Conservation (phyloP, 2,113 vertebrate genomes). For the Oceanites oceanicus region DNA sequence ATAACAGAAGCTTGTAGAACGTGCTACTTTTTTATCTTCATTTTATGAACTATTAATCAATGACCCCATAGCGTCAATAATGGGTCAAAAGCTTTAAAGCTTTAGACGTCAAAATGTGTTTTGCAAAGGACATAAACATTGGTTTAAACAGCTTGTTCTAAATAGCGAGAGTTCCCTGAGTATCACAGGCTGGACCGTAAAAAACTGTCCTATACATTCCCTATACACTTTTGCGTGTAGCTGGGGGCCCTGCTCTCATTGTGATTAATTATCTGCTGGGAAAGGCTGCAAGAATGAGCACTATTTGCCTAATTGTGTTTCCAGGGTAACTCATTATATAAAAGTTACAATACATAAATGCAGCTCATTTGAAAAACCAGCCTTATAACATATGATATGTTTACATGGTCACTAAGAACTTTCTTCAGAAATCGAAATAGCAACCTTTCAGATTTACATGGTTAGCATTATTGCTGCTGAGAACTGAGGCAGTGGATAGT, state of each 20-base stretch:
- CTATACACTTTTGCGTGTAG: not conserved
- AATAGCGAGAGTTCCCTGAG: not conserved
- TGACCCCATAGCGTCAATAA: not conserved
- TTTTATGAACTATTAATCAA: not conserved
- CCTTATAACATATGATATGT: not conserved
- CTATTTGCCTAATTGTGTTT: conserved; percentile 52
- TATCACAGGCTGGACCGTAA: not conserved
- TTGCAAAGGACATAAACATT: not conserved
- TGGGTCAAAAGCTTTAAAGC: not conserved
- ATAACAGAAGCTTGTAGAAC: not conserved
- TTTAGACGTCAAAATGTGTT: not conserved
- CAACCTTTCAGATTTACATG: not conserved
- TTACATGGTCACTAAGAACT: not conserved
- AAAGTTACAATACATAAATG: conserved; percentile 55
- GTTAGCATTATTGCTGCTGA: not conserved
- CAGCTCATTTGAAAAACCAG: not conserved
- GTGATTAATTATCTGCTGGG: conserved; percentile 60
- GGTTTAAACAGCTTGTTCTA: not conserved
- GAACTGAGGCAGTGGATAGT: not conserved
- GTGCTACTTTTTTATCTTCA: not conserved
- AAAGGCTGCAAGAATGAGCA: conserved; percentile 36
- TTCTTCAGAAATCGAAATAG: not conserved
- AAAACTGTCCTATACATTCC: not conserved
- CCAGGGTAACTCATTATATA: conserved; percentile 56
- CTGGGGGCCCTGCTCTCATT: conserved; percentile 47